These are phyloP conservation scores for Drosophila pruinosa DNA, from an alignment of 1,140 invertebrate genomes.

Conservation along the genomic window DNA sequence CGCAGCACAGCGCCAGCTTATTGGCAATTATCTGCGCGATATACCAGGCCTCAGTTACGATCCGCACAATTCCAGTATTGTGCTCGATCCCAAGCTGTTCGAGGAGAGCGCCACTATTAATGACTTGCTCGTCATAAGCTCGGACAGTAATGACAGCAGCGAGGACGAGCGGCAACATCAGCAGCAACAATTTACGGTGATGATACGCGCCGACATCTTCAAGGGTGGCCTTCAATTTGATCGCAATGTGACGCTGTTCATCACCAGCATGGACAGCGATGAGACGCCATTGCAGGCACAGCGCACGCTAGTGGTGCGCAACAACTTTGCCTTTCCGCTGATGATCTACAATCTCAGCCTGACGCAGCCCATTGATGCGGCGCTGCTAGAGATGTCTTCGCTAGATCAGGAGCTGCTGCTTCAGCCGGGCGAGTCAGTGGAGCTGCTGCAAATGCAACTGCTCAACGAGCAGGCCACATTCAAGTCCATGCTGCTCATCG, in stretches of 20 bases:
- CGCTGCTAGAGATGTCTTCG: slow-evolving; percentile 42
- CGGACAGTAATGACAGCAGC: too few species aligned
- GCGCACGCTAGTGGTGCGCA: slow-evolving; percentile 57
- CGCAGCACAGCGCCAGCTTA: slow-evolving; percentile 29
- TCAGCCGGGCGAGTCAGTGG: slow-evolving; percentile 60
- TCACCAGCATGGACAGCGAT: slow-evolving; percentile 32
- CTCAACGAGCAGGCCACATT: slow-evolving; percentile 51
- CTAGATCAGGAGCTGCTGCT: slow-evolving; percentile 74
- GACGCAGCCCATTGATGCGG: slow-evolving; percentile 35
- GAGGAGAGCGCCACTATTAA: slow-evolving; percentile 55
- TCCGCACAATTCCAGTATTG: slow-evolving; percentile 52
- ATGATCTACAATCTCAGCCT: slow-evolving; percentile 56
- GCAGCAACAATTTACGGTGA: slow-evolving; percentile 52
- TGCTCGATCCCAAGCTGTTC: slow-evolving; percentile 58
- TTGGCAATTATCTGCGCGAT: slow-evolving; percentile 53
- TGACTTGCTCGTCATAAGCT: slow-evolving; percentile 47
- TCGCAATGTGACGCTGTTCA: slow-evolving; percentile 61
- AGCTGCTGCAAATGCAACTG: slow-evolving; percentile 53
- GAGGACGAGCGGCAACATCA: slow-evolving; percentile 6
- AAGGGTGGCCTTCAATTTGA: slow-evolving; percentile 64
- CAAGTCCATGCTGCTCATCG: slow-evolving; percentile 50
- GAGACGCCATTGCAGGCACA: slow-evolving; percentile 34
- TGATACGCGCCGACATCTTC: slow-evolving; percentile 69
- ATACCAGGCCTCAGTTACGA: slow-evolving; percentile 66
- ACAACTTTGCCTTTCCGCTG: slow-evolving; percentile 61